Evolutionary conservation across 2,888 invertebrate genomes (phyloP).

Genomic region (Amblyteles armatorius): DNA sequence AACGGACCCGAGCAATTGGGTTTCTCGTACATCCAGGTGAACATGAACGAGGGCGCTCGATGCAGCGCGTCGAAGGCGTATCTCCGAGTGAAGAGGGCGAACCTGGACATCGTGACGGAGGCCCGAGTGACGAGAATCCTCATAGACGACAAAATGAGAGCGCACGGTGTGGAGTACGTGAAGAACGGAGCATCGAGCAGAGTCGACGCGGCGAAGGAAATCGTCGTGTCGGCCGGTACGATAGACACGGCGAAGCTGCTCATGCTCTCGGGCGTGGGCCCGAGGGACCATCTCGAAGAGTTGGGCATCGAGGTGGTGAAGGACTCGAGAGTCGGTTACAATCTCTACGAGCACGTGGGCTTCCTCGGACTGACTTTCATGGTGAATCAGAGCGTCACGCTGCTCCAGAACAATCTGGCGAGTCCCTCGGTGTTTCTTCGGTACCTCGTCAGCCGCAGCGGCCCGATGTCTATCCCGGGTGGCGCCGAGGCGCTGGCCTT

Average conservation of each 20-base stretch:
- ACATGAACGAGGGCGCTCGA: conserved; percentile 85
- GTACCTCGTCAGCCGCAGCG: conserved; percentile 80
- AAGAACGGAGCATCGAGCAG: conserved; percentile 86
- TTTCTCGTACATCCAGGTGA: conserved; percentile 86
- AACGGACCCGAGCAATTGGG: conserved; percentile 85
- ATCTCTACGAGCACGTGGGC: conserved; percentile 89
- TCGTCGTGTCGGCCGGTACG: conserved; percentile 89
- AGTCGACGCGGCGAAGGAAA: conserved; percentile 87
- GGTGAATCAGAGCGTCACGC: conserved; percentile 87
- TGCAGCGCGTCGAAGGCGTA: conserved; percentile 86
- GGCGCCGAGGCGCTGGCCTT: conserved; percentile 85
- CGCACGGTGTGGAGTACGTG: conserved; percentile 81
- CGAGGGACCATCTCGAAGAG: conserved; percentile 86
- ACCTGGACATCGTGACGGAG: conserved; percentile 80
- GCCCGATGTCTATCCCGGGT: conserved; percentile 83
- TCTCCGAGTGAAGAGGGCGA: conserved; percentile 83
- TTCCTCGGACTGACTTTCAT: conserved; percentile 89
- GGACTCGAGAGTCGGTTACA: conserved; percentile 89
- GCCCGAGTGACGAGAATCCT: conserved; percentile 78
- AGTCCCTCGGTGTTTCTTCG: conserved; percentile 79
- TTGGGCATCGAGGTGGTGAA: conserved; percentile 87
- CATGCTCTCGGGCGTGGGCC: conserved; percentile 89
- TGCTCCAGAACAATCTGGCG: conserved; percentile 80
- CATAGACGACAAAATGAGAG: conserved; percentile 78
- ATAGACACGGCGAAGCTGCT: conserved; percentile 92